Base-by-base conservation (phyloP, 35 echinoderm and acorn worm species). In the Ophioderma brevispina region DNA sequence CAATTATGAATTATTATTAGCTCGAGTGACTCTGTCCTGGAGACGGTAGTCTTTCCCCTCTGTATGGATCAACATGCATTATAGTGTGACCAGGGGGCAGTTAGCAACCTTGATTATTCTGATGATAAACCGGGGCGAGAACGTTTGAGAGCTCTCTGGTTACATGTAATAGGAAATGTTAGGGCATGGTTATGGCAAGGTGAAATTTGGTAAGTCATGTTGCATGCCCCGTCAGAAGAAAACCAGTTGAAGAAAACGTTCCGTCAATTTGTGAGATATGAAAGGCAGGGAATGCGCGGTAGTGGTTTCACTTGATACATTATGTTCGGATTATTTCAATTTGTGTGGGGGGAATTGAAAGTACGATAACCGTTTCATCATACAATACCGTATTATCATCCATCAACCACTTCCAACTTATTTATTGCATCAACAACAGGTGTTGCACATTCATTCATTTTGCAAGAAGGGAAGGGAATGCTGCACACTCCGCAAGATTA, bases 1-100 rank as follows among this genome's bases (percentile, higher is more conserved):
- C 59, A 70, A 70, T 70, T 70, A 70, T 70, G 59, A 70, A 70
- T 70, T 70, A 70, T 70, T 70, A 70, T 70, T 6, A 70, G 59
- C 23, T 18, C 1, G 6, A 70, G 59, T 25, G 59, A 70, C 10
- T 70, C 59, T 70, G 41, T 46, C 4, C 4, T 46, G 41, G 41
- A 17, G 41, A 17, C 17, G 41, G 4, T 8, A 46, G 41, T 46
- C 17, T 46, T 46, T 46, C 41, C 41, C 5, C 17, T 46, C 41
- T 46, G 41, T 46, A 46, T 46, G 41, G 41, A 46, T 46, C 41
- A 46, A 46, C 41, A 46, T 46, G 41, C 41, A 46, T 46, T 46
- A 46, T 46, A 46, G 17, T 46, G 17, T 46, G 41, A 46, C 41
- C 28, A 70, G 59, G 23, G 59, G 59, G 28, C 4, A 25, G 15